phyloP scores from a whole-genome alignment of 2,888 invertebrate genomes.

The Tetanocera ferruginea region DNA sequence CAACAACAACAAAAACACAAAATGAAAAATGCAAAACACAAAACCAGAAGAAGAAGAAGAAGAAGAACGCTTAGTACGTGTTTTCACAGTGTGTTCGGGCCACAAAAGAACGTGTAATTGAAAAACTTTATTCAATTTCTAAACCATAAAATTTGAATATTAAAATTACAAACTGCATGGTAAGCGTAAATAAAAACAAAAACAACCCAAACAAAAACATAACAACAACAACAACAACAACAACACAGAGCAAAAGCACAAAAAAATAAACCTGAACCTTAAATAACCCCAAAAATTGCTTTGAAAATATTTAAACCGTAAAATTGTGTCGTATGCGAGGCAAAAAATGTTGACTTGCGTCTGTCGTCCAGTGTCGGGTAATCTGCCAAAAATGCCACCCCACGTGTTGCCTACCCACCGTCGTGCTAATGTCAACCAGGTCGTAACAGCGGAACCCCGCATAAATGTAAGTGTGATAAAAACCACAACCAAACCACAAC shows the following conservation, averaged over 20 bases:
- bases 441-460: constrained; percentile 69
- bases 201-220: neutral
- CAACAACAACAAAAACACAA: constrained; percentile 4
- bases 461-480: constrained; percentile 61
- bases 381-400: constrained; percentile 69
- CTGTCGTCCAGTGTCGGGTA: constrained; percentile 70
- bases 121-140: constrained; percentile 34
- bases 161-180: constrained; percentile 23
- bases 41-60: neutral
- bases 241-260: constrained; percentile 4
- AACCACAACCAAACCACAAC: neutral
- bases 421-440: constrained; percentile 47
- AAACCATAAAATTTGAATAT: constrained; percentile 21
- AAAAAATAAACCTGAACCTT: neutral
- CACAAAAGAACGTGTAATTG: constrained; percentile 10
- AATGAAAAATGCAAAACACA: neutral
- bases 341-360: constrained; percentile 68
- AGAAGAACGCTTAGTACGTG: neutral
- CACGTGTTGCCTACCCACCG: constrained; percentile 57
- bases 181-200: neutral
- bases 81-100: neutral
- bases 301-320: constrained; percentile 6
- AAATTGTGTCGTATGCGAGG: neutral
- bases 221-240: neutral
- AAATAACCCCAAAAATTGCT: neutral